Conservation (phyloP, 2,797 vertebrate genomes). For the Lagodon rhomboides region DNA sequence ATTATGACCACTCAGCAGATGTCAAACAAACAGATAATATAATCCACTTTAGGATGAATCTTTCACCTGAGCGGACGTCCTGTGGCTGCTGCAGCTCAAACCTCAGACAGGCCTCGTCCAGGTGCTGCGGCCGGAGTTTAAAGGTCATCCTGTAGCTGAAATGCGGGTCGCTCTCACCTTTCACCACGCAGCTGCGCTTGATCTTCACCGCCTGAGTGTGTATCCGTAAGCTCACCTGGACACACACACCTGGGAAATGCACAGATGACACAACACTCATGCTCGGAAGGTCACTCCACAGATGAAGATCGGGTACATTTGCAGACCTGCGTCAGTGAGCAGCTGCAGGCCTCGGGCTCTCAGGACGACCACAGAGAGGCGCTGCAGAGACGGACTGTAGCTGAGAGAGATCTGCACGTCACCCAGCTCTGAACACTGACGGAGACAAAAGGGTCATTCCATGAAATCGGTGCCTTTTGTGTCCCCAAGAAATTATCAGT, state of each 20-base stretch:
- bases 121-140: conserved; percentile 82
- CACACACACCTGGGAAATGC: conserved; percentile 80
- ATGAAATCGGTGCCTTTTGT: too few relatives aligned
- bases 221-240: conserved; percentile 91
- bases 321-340: conserved; percentile 79
- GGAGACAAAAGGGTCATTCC: too few relatives aligned
- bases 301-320: too few relatives aligned
- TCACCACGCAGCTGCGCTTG: conserved; percentile 85
- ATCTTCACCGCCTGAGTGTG: conserved; percentile 90
- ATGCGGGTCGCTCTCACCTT: conserved; percentile 79
- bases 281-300: too few relatives aligned
- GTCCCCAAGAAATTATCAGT: too few relatives aligned
- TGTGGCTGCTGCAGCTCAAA: conserved; percentile 86
- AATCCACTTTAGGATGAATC: neutral
- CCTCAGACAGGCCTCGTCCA: conserved; percentile 91
- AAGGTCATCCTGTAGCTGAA: conserved; percentile 92
- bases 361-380: conserved; percentile 90
- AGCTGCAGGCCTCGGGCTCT: conserved; percentile 88
- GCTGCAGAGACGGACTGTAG: conserved; percentile 89
- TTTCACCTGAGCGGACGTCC: conserved; percentile 64
- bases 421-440: conserved; percentile 87
- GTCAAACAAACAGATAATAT: too few relatives aligned
- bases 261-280: conserved; percentile 3
- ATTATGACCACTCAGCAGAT: too few relatives aligned
- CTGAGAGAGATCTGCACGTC: conserved; percentile 92